Evolutionary conservation across 2,888 invertebrate genomes (phyloP).

Genomic region (Drosophila rubida): DNA sequence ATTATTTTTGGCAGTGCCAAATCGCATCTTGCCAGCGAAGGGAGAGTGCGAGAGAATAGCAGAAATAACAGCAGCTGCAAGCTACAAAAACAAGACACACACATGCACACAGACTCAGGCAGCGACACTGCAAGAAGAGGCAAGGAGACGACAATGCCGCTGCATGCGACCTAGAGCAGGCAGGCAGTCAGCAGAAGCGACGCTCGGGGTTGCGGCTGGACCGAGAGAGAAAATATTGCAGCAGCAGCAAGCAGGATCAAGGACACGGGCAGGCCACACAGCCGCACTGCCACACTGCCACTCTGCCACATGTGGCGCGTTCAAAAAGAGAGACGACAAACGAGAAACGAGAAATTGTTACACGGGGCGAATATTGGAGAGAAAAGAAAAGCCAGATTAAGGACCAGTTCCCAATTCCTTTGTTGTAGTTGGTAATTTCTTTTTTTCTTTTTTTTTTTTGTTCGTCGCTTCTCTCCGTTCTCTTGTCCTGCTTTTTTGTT

Average conservation of each 20-base stretch:
- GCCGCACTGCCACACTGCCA: too few species aligned
- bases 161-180: constrained; percentile 37
- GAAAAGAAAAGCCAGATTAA: constrained; percentile 68
- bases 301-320: constrained; percentile 28
- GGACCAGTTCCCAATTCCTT: constrained; percentile 73
- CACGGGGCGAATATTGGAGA: constrained; percentile 42
- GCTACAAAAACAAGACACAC: constrained; percentile 58
- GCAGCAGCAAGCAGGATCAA: constrained; percentile 78
- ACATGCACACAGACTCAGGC: constrained; percentile 27
- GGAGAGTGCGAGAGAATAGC: constrained; percentile 35
- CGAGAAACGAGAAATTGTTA: constrained; percentile 60
- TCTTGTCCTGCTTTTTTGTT: constrained; percentile 15
- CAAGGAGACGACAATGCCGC: constrained; percentile 53
- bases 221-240: constrained; percentile 53
- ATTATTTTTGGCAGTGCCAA: constrained; percentile 32
- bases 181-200: constrained; percentile 4
- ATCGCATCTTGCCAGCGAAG: constrained; percentile 10
- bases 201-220: constrained; percentile 40
- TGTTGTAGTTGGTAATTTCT: constrained; percentile 59
- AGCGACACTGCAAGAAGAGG: constrained; percentile 48
- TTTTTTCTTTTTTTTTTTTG: constrained; percentile 12
- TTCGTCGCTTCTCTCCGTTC: too few species aligned
- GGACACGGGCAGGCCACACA: constrained; percentile 64
- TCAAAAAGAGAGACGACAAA: constrained; percentile 30
- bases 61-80: constrained; percentile 79